Percentiles rank a stretch among this genome's conserved stretches.
These are phyloP conservation scores for Euzetes globulus DNA, from an alignment of 2,888 invertebrate species.

Conservation along the genomic window DNA sequence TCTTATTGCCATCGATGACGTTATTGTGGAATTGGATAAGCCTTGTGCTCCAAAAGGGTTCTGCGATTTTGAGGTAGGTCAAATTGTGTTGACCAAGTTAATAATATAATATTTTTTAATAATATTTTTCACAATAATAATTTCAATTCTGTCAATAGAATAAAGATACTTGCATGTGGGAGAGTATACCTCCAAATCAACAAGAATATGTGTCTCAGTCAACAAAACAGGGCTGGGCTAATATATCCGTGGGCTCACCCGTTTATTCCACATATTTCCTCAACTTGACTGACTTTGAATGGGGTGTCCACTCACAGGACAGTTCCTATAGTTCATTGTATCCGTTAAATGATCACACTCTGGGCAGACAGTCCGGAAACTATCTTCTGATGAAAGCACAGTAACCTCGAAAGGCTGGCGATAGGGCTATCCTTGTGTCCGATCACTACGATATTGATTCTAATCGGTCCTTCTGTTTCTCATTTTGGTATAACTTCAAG, in stretches of 20 bases:
- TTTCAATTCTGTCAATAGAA: too few species aligned
- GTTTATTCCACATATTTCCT: not conserved
- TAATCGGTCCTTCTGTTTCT: not conserved
- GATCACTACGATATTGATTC: conserved; percentile 26
- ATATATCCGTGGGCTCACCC: not conserved
- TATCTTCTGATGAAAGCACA: not conserved
- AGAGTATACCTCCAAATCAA: not conserved
- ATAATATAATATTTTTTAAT: not conserved
- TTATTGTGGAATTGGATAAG: not conserved
- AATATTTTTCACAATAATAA: too few species aligned
- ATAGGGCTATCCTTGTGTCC: conserved; percentile 38
- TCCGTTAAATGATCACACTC: not conserved
- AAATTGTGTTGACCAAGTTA: too few species aligned
- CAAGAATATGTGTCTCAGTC: not conserved
- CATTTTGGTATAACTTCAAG: not conserved
- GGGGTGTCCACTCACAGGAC: not conserved
- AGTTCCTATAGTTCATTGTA: not conserved
- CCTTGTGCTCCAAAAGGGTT: not conserved
- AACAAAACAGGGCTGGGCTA: not conserved
- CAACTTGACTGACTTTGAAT: not conserved
- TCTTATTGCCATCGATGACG: conserved; percentile 9
- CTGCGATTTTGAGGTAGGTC: conserved; percentile 15
- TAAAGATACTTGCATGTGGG: conserved; percentile 8
- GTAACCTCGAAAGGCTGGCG: not conserved
- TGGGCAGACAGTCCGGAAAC: not conserved